Base-by-base conservation (phyloP, 2,113 vertebrate species). In the Malurus cyaneus region DNA sequence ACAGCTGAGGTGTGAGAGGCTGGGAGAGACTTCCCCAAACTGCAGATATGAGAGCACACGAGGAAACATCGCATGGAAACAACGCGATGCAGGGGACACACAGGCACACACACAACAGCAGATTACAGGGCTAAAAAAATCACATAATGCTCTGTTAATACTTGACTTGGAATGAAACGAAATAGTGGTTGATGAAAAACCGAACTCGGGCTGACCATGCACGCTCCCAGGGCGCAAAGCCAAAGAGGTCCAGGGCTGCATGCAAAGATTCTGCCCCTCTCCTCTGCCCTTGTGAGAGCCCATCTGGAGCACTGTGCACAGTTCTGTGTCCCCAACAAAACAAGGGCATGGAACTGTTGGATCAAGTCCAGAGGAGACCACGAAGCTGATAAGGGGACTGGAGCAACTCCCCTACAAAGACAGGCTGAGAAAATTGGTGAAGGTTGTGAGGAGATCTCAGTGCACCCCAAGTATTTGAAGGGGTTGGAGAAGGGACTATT, bases 61-160 rank as follows among this genome's bases (percentile, higher is more conserved):
- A 31, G 46, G 14, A 54, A 69, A 28, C 3, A 8, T 0, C 0
- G 0, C 3, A 29, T 6, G 31, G 77, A 7, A 80, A 65, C 3
- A 26, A 1, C 5, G 2, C 34, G 74, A 5, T 0, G 8, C 32
- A 65, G 11, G 17, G 31, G 6, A 41, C 53, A 80, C 36, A 8
- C 41, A 17, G 21, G 17, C 56, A 53, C 26, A 28, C 59, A 25
- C 17, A n/a, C 12, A 5, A 19, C 25, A 13, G 62, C 47, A 41
- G 16, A 67, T 42, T 78, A 41, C 0, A 0, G 14, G 12, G 28
- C 34, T 86, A 20, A 8, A 47, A 11, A 11, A 26, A 44, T 2
- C 17, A 18, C 12, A 0, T 0, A 4, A 5, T 6, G 1, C 34
- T 78, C 50, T 3, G 20, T 4, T n/a, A 18, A 26, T 6, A 52